These are phyloP conservation scores for Thymallus thymallus DNA, from an alignment of 2,113 vertebrate species.

Conservation along the genomic window DNA sequence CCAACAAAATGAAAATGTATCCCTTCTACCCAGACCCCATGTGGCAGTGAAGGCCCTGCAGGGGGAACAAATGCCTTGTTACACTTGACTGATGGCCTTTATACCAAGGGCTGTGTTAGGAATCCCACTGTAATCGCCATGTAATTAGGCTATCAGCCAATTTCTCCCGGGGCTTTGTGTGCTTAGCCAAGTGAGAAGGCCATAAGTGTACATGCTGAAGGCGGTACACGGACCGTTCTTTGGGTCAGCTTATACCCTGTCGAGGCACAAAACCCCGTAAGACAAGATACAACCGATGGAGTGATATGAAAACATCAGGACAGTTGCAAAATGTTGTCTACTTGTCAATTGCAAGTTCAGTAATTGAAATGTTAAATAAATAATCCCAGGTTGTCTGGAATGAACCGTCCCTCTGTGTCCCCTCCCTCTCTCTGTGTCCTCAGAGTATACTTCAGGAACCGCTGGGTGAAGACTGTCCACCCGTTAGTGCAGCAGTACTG, in stretches of 20 bases:
- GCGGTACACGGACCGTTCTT: not conserved
- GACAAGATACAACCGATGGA: not conserved
- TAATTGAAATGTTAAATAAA: too few relatives aligned
- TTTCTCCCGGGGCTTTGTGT: not conserved
- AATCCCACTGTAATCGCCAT: conserved; percentile 21
- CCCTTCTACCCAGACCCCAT: not conserved
- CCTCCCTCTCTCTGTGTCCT: not conserved
- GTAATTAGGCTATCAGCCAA: not conserved
- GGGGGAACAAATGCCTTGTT: conserved; percentile 41
- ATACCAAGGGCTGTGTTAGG: conserved; percentile 14
- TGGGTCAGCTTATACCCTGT: not conserved
- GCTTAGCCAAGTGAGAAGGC: not conserved
- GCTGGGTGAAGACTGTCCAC: conserved; percentile 99
- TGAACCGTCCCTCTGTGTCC: not conserved
- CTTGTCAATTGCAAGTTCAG: too few relatives aligned
- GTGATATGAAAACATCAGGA: not conserved
- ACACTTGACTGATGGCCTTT: conserved; percentile 27
- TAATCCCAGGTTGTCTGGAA: too few relatives aligned
- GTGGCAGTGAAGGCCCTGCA: conserved; percentile 4
- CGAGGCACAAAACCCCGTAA: not conserved
- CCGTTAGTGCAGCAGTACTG: conserved; percentile 98
- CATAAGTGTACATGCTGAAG: not conserved
- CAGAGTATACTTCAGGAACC: conserved; percentile 99
- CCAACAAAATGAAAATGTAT: conserved; percentile 13
- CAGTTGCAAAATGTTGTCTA: too few relatives aligned